These are phyloP conservation scores for Lophius piscatorius DNA, from an alignment of 2,113 vertebrate species.

Conservation along the genomic window DNA sequence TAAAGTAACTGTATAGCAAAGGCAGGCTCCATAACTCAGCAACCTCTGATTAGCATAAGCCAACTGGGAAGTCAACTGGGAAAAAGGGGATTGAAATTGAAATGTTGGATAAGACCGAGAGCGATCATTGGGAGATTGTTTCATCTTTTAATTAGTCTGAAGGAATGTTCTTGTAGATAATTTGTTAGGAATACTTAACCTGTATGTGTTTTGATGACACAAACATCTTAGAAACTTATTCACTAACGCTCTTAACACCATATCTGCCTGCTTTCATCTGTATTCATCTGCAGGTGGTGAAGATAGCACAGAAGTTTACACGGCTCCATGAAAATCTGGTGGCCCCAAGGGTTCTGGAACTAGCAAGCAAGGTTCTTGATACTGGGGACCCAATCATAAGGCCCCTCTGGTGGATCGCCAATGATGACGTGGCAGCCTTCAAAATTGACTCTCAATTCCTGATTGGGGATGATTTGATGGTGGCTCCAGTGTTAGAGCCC, in stretches of 20 bases:
- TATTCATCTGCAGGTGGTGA: conserved; percentile 79
- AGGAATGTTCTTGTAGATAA: too few species aligned
- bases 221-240: too few species aligned
- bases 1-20: too few species aligned
- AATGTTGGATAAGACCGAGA: too few species aligned
- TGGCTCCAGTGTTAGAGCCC: conserved; percentile 93
- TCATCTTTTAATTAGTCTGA: too few species aligned
- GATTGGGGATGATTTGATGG: conserved; percentile 94
- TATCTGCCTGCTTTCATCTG: too few species aligned
- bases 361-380: conserved; percentile 87
- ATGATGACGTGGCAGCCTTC: conserved; percentile 84
- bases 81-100: too few species aligned
- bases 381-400: conserved; percentile 94
- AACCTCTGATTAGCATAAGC: too few species aligned
- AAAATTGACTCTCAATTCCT: conserved; percentile 95
- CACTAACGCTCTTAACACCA: not conserved
- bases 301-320: conserved; percentile 90
- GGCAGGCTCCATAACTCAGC: too few species aligned
- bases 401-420: conserved; percentile 97
- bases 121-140: not conserved
- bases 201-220: too few species aligned
- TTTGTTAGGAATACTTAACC: too few species aligned
- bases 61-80: not conserved
- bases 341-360: conserved; percentile 89
- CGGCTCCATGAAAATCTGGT: conserved; percentile 87